Evolutionary conservation across 2,888 invertebrate genomes (phyloP).

Genomic region (Adelphocoris suturalis): DNA sequence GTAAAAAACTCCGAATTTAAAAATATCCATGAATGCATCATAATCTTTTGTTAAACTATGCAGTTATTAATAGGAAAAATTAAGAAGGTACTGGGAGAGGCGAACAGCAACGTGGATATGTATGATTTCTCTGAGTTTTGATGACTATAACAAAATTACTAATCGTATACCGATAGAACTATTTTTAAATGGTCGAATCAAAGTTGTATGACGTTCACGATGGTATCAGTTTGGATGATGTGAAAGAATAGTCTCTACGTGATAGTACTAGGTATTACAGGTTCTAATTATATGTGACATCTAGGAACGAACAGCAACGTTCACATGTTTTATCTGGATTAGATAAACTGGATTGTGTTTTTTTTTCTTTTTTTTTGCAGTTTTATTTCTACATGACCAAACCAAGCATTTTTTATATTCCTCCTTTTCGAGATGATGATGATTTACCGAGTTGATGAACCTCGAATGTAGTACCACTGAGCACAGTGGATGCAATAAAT

Average conservation of each 20-base stretch:
- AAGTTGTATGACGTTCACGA: conserved; percentile 5
- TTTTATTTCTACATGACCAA: conserved; percentile 17
- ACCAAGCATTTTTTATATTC: not conserved
- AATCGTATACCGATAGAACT: conserved; percentile 8
- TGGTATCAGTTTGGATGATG: not conserved
- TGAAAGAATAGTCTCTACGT: not conserved
- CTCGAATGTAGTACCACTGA: too few species aligned
- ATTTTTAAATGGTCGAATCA: not conserved
- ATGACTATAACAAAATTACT: conserved; percentile 22
- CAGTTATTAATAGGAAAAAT: not conserved
- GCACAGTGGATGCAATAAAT: too few species aligned
- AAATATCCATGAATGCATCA: not conserved
- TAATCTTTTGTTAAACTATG: not conserved
- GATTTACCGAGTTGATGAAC: too few species aligned
- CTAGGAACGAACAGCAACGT: not conserved
- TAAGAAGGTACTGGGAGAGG: not conserved
- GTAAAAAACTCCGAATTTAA: not conserved
- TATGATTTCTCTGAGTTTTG: conserved; percentile 21
- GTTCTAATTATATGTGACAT: conserved; percentile 12
- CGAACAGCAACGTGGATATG: conserved; percentile 14
- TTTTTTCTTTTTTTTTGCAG: not conserved
- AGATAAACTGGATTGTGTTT: not conserved
- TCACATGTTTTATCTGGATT: not conserved
- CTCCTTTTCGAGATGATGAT: not conserved
- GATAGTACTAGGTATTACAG: not conserved